phyloP scores from a whole-genome alignment of 1,140 invertebrate species.

The Philopotamus ludificatus region DNA sequence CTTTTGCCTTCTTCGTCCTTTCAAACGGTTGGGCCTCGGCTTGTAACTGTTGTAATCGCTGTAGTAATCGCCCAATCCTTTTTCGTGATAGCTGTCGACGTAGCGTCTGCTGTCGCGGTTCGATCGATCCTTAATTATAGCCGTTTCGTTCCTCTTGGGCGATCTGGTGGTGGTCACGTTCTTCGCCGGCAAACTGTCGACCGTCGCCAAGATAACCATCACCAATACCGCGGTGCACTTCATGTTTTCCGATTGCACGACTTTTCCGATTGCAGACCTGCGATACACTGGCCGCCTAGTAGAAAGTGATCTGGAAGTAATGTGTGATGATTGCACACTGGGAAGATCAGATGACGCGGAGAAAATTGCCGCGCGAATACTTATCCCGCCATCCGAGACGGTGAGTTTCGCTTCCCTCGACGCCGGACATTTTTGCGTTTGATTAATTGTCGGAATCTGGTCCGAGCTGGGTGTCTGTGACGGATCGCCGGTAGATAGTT shows the following conservation, averaged over 20 bases:
- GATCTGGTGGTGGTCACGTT: neutral
- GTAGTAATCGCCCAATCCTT: neutral
- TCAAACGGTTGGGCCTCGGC: neutral
- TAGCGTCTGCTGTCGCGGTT: neutral
- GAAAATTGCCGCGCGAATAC: constrained; percentile 28
- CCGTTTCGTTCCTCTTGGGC: neutral
- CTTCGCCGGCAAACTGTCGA: neutral
- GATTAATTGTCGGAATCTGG: too few species aligned
- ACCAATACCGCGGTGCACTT: neutral
- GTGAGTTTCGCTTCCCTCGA: neutral
- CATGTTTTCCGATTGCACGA: constrained; percentile 5
- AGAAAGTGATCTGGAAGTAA: constrained; percentile 34
- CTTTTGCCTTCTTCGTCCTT: constrained; percentile 11
- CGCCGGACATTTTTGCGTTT: neutral
- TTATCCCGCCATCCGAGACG: constrained; percentile 21
- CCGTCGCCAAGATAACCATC: neutral
- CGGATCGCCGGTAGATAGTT: too few species aligned
- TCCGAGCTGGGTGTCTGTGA: too few species aligned
- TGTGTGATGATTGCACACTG: neutral
- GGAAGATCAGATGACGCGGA: constrained; percentile 37
- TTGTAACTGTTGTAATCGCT: constrained; percentile 2
- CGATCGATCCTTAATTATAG: neutral
- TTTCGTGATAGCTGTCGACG: neutral
- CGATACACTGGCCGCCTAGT: constrained; percentile 4
- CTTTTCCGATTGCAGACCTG: neutral